Evolutionary conservation across 64 coral and sea anemone genomes (phyloP).

Genomic region (Orbicella faveolata): DNA sequence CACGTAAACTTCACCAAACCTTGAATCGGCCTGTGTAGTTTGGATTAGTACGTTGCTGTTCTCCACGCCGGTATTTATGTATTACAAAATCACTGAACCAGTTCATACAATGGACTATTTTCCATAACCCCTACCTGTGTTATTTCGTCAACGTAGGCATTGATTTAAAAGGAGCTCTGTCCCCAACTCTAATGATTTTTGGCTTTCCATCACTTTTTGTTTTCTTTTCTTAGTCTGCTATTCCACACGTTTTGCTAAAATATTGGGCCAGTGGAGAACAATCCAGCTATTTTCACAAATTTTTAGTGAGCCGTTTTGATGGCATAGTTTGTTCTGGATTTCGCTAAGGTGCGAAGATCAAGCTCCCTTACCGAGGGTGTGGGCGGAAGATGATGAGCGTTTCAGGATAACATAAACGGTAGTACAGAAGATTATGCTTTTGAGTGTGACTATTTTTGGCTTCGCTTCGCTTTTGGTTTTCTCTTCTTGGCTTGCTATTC

Average conservation of each 20-base stretch:
- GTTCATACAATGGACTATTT: neutral
- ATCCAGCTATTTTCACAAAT: too few species aligned
- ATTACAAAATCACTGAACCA: conserved; percentile 1
- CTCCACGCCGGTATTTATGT: neutral
- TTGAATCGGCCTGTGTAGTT: conserved; percentile 2
- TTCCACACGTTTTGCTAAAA: too few species aligned
- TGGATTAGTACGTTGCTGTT: neutral
- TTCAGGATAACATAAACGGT: too few species aligned
- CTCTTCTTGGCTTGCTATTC: neutral
- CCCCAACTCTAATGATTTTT: neutral
- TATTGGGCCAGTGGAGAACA: too few species aligned
- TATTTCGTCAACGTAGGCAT: neutral
- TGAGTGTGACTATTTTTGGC: neutral
- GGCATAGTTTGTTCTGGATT: too few species aligned
- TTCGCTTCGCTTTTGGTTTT: neutral
- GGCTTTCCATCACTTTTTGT: too few species aligned
- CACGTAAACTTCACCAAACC: neutral
- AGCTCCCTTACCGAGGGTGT: too few species aligned
- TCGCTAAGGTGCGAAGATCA: too few species aligned
- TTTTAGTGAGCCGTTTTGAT: too few species aligned
- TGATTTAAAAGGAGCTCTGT: neutral
- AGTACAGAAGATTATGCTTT: too few species aligned
- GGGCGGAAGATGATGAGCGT: too few species aligned
- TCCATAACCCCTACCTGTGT: neutral
- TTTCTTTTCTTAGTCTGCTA: too few species aligned